A percentile compares a stretch with the other conserved stretches of the same genome.
phyloP scores from a whole-genome alignment of 2,113 vertebrate species.

The Cyanoderma ruficeps region DNA sequence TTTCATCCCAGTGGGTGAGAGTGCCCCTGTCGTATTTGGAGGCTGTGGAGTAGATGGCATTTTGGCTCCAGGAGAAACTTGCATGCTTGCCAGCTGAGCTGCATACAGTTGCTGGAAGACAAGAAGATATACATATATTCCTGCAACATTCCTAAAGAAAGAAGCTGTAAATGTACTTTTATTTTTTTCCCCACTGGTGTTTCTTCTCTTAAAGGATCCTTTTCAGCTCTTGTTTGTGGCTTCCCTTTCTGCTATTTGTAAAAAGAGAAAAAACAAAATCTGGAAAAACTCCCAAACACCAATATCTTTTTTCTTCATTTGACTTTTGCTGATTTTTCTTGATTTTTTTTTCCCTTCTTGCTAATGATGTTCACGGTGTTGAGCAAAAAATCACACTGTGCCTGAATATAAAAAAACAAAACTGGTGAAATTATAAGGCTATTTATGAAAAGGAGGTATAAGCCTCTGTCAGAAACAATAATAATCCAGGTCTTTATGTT shows the following conservation, averaged over 20 bases:
- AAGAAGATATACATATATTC: constrained; percentile 68
- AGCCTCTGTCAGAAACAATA: neutral
- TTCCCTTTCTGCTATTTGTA: neutral
- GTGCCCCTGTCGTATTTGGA: constrained; percentile 87
- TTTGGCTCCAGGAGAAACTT: constrained; percentile 98
- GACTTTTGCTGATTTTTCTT: neutral
- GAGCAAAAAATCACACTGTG: neutral
- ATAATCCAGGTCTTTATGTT: neutral
- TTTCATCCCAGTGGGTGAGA: constrained; percentile 96
- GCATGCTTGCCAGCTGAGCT: constrained; percentile 98
- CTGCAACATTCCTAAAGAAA: constrained; percentile 18
- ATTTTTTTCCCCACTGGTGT: neutral
- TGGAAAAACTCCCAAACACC: neutral
- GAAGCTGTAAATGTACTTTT: neutral
- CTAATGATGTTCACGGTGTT: neutral
- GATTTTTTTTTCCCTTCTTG: neutral
- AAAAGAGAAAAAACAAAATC: neutral
- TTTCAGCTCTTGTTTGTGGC: neutral
- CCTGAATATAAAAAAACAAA: neutral
- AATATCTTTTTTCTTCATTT: neutral
- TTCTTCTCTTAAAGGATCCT: neutral
- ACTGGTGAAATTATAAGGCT: neutral
- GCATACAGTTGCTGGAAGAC: constrained; percentile 96
- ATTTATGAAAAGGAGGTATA: neutral
- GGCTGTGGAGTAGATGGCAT: constrained; percentile 94